Base-by-base conservation (phyloP, 2,888 invertebrate genomes). In the Rhamphomyia laevipes region DNA sequence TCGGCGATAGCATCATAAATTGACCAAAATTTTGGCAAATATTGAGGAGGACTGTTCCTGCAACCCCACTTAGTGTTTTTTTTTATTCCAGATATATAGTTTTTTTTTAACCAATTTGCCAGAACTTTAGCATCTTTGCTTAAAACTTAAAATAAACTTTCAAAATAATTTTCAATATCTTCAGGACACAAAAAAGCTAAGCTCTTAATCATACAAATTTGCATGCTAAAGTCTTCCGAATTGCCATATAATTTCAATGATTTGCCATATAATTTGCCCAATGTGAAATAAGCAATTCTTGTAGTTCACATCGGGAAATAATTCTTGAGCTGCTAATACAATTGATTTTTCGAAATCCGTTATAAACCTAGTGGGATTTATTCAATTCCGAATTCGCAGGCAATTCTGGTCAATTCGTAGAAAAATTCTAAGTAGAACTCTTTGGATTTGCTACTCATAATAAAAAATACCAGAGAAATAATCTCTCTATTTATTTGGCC, bases 231-330 rank as follows among this genome's bases (percentile, higher is more conserved):
- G 21, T 4, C 21, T 21, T 21, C 21, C 21, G 21, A 21, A 21
- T 21, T 21, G 21, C 21, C 21, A 21, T 21, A 21, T 21, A 21
- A 21, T 5, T 21, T 21, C 5, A 21, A 21, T 21, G 21, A 21
- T 21, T 21, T 5, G 21, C 41, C 41, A 43, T 15, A 35, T 47
- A 35, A 43, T 47, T 43, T 43, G 43, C 4, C 35, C 21, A 38
- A 47, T 31, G 30, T 47, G 16, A 15, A 47, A 47, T 35, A 33
- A 47, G 40, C 43, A 43, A 15, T 41, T 33, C 43, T 47, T 42
- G 23, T 43, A 47, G 43, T 47, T 33, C 5, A 43, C 43, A 37
- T 43, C 43, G 27, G 43, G 23, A 12, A 48, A 43, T n/a, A 43
- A 48, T 11, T 35, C n/a, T 43, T 43, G 21, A 35, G 47, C 47